Base-by-base conservation (phyloP, 2,113 vertebrate genomes). In the Raphicerus campestris region DNA sequence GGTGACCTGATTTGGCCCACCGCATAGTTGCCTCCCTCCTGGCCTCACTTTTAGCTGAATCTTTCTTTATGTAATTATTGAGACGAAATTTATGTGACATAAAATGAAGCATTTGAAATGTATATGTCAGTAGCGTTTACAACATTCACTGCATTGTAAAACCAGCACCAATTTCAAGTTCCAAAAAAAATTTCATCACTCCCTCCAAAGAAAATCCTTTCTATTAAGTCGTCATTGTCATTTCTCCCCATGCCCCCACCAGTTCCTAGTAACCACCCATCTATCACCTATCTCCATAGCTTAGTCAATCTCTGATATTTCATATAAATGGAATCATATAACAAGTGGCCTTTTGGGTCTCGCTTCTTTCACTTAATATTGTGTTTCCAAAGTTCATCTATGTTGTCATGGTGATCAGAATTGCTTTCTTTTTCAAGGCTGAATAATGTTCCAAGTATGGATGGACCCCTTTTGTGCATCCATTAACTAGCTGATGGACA, bases 151-250 rank as follows among this genome's bases (percentile, higher is more conserved):
- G 2, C 0, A 14, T 6, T 20, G 55, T 47, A 5, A 22, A 20
- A 11, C 16, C 61, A 51, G 14, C 24, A 7, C n/a, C 26, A 56
- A 32, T 11, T 1, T 4, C 20, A 53, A 7, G 42, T 51, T 61
- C 55, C 6, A 2, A 42, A 39, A 39, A 16, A 2, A 9, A 13
- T n/a, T 26, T 51, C 53, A 5, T 13, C n/a, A 35, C 7, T n/a
- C 32, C 35, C 35, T n/a, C 60, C 42, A 49, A 19, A 55, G 49
- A 22, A 84, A 32, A 7, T 20, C 49, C 3, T 1, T 22, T 5
- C 49, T 20, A 39, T 0, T 5, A 11, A 10, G 8, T 4, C 5
- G 0, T 45, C 78, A 6, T 47, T 16, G 16, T 4, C n/a, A 4
- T 32, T 22, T n/a, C 45, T 15, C 6, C 53, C 66, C 78, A n/a